phyloP scores from a whole-genome alignment of 2,113 vertebrate species.

The Corythoichthys intestinalis region DNA sequence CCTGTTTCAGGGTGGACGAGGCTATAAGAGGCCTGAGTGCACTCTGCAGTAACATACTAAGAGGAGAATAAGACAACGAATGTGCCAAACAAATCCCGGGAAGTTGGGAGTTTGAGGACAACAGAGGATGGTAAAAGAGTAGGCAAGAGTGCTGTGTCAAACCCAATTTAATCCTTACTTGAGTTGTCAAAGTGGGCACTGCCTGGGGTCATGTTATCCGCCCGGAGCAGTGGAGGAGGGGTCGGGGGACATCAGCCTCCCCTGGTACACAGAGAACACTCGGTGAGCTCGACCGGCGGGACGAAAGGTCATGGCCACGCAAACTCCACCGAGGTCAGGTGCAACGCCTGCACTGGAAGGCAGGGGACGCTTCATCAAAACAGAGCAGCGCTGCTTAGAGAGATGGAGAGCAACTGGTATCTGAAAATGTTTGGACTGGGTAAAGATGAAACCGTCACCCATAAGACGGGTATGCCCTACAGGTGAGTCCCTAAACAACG shows the following conservation, averaged over 20 bases:
- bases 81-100: neutral
- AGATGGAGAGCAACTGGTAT: constrained; percentile 92
- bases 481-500: constrained; percentile 74
- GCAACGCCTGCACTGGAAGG: constrained; percentile 50
- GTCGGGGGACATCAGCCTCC: constrained; percentile 65
- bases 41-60: constrained; percentile 32
- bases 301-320: constrained; percentile 58
- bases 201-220: constrained; percentile 78
- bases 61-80: constrained; percentile 12
- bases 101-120: neutral
- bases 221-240: constrained; percentile 78
- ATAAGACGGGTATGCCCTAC: constrained; percentile 86
- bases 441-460: constrained; percentile 78
- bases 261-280: constrained; percentile 74
- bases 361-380: constrained; percentile 67
- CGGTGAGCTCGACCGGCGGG: constrained; percentile 74
- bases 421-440: constrained; percentile 81
- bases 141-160: neutral
- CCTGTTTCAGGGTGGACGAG: constrained; percentile 82
- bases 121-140: constrained; percentile 1
- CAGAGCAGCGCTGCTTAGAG: constrained; percentile 76
- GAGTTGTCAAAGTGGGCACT: constrained; percentile 24
- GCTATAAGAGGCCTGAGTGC: constrained; percentile 74
- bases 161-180: constrained; percentile 32
- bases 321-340: constrained; percentile 71